These are phyloP conservation scores for Gerris lacustris DNA, from an alignment of 2,888 invertebrate genomes.

Conservation along the genomic window DNA sequence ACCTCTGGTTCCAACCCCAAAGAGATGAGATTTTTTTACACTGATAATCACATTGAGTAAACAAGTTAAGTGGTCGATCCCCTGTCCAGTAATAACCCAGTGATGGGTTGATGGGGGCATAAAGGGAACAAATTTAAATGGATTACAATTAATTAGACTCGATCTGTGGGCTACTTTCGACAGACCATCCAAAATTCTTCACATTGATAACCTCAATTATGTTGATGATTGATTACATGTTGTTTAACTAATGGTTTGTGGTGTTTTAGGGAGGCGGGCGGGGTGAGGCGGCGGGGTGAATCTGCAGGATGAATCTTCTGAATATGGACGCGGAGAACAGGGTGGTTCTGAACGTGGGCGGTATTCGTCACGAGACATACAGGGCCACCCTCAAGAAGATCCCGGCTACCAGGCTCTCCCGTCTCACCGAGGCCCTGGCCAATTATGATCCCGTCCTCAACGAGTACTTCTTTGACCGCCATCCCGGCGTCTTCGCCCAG, in stretches of 20 bases:
- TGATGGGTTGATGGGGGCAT: too few species aligned
- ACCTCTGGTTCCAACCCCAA: too few species aligned
- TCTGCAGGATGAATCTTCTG: constrained; percentile 64
- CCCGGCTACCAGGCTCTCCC: constrained; percentile 85
- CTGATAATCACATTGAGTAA: too few species aligned
- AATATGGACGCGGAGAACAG: constrained; percentile 97
- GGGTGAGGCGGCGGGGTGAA: constrained; percentile 14
- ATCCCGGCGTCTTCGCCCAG: constrained; percentile 94
- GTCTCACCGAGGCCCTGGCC: constrained; percentile 90
- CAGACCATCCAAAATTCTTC: too few species aligned
- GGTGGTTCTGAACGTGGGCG: constrained; percentile 96
- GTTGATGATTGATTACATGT: neutral
- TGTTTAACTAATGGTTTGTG: neutral
- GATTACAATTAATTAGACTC: too few species aligned
- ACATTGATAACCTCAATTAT: neutral
- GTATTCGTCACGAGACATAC: constrained; percentile 89
- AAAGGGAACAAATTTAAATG: too few species aligned
- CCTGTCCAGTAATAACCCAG: too few species aligned
- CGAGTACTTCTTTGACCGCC: constrained; percentile 98
- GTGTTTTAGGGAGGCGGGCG: neutral
- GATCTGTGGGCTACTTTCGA: too few species aligned
- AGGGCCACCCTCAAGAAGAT: constrained; percentile 94
- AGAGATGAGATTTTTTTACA: too few species aligned
- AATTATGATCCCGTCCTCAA: constrained; percentile 99
- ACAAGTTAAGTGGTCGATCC: too few species aligned